Conservation (phyloP, 2,888 invertebrate genomes). For the Zele albiditarsus region DNA sequence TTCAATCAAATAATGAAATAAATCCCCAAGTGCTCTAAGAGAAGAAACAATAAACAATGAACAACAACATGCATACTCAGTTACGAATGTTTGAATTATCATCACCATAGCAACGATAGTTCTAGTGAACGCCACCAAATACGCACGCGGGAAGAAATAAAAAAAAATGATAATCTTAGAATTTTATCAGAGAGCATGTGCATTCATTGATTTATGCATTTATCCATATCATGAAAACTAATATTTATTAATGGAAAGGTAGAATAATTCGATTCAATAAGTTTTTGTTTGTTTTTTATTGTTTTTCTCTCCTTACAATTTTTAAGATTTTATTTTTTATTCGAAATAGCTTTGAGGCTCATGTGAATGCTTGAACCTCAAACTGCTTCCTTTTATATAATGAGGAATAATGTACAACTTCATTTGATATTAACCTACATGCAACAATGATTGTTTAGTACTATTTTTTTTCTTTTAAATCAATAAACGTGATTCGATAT, state of each 20-base stretch:
- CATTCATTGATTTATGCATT: background rate
- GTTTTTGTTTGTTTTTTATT: constrained; percentile 18
- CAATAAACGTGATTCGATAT: constrained; percentile 35
- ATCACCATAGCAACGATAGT: background rate
- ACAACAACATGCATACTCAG: too few relatives aligned
- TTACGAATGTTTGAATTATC: background rate
- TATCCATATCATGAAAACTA: background rate
- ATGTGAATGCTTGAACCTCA: constrained; percentile 25
- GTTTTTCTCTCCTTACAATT: constrained; percentile 19
- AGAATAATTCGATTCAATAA: background rate
- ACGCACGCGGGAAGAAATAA: background rate
- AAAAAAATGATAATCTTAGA: background rate
- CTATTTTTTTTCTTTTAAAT: constrained; percentile 29
- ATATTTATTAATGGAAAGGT: background rate
- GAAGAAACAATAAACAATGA: too few relatives aligned
- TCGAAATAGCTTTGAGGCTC: constrained; percentile 36
- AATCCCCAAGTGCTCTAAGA: background rate
- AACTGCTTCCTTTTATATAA: constrained; percentile 25
- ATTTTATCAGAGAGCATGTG: background rate
- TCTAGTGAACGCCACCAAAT: background rate
- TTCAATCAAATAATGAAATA: background rate
- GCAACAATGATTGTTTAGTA: constrained; percentile 32
- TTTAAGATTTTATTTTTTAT: constrained; percentile 27
- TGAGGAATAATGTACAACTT: constrained; percentile 44
- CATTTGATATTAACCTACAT: constrained; percentile 33